These are phyloP conservation scores for Potamarius usumacintae DNA, from an alignment of 2,113 vertebrate species.

Conservation along the genomic window DNA sequence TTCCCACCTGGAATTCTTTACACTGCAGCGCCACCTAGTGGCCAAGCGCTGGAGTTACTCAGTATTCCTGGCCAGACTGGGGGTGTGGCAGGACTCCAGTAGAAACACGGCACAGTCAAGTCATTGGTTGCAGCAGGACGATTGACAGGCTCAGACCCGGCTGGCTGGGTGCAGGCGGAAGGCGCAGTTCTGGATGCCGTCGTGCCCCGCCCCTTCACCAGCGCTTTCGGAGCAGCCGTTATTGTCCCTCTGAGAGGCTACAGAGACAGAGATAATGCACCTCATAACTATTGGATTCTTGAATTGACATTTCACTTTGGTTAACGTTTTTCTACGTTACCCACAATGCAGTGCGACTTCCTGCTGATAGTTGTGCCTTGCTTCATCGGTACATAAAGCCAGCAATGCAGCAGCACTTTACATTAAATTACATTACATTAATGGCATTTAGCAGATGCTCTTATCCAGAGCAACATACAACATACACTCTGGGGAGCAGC, in stretches of 20 bases:
- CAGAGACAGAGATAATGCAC: constrained; percentile 6
- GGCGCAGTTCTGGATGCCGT: constrained; percentile 67
- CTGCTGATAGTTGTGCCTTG: neutral
- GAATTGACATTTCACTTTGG: neutral
- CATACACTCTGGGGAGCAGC: too few relatives aligned
- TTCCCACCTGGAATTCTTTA: constrained; percentile 65
- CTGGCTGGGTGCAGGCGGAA: constrained; percentile 73
- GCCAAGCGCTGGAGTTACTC: constrained; percentile 68
- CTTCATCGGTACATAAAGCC: neutral
- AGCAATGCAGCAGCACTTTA: neutral
- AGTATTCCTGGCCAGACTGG: constrained; percentile 72
- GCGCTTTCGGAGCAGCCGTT: constrained; percentile 67
- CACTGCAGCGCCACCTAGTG: constrained; percentile 72
- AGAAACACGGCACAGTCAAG: constrained; percentile 69
- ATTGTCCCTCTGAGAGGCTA: constrained; percentile 65
- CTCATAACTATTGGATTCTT: neutral
- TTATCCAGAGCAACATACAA: too few relatives aligned
- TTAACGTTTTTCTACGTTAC: neutral
- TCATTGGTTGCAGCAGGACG: constrained; percentile 57
- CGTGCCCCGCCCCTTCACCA: constrained; percentile 57
- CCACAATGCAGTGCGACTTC: neutral
- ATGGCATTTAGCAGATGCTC: too few relatives aligned
- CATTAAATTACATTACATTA: too few relatives aligned
- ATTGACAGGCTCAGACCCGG: constrained; percentile 69
- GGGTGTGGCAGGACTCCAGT: constrained; percentile 67